Percentiles rank a stretch among this genome's conserved stretches.
These are phyloP conservation scores for Plecturocebus donacophilus DNA, from an alignment of 2,113 vertebrate genomes.

Conservation along the genomic window DNA sequence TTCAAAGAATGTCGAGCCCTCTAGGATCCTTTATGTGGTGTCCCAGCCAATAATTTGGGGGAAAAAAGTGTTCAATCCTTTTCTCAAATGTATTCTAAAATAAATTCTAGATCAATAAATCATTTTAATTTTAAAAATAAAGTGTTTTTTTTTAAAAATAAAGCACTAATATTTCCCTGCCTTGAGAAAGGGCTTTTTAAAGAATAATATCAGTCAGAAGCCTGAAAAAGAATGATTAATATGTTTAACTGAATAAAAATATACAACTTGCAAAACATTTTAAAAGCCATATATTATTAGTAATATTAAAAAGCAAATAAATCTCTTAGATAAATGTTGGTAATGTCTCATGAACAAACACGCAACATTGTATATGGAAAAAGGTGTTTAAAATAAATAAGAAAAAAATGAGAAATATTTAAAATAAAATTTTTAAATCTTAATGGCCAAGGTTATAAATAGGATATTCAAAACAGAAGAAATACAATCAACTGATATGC, in stretches of 20 bases:
- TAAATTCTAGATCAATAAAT: constrained; percentile 5
- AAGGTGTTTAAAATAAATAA: neutral
- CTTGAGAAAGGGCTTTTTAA: neutral
- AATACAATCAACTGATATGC: neutral
- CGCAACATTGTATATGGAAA: neutral
- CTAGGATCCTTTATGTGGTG: neutral
- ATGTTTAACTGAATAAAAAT: constrained; percentile 26
- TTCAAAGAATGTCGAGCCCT: neutral
- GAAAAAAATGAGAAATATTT: neutral
- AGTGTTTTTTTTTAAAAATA: neutral
- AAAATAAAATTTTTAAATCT: neutral
- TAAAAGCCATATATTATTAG: neutral
- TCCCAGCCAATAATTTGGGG: neutral
- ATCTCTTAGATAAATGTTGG: neutral
- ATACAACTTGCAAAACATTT: neutral
- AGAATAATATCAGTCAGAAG: neutral
- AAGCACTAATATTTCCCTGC: neutral
- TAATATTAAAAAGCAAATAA: constrained; percentile 35
- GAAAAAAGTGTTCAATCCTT: neutral
- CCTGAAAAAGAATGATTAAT: neutral
- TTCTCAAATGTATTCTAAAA: neutral
- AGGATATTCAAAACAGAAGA: neutral
- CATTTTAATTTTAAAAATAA: neutral
- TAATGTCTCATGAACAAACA: neutral
- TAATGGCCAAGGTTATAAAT: neutral